Percentiles rank a stretch among this genome's conserved stretches.
These are phyloP conservation scores for Helarctos malayanus DNA, from an alignment of 2,797 vertebrate species.

Conservation along the genomic window DNA sequence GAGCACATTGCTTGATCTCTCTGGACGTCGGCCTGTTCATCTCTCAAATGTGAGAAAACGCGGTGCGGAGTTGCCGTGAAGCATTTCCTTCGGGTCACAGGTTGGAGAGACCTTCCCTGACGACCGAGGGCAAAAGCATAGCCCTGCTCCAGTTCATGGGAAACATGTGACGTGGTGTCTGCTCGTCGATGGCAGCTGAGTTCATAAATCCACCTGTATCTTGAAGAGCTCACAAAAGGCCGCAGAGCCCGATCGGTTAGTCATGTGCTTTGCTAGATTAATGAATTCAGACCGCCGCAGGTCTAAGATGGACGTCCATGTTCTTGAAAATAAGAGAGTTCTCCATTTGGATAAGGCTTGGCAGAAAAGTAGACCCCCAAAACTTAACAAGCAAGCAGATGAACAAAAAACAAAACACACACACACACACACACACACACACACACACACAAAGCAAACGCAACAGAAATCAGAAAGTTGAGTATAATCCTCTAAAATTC, in stretches of 20 bases:
- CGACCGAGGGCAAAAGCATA: background rate
- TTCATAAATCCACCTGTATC: background rate
- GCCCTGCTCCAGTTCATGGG: background rate
- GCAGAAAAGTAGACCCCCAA: background rate
- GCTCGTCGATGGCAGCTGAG: background rate
- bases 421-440: background rate
- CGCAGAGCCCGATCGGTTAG: background rate
- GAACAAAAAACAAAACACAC: background rate
- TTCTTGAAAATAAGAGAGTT: background rate
- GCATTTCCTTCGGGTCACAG: background rate
- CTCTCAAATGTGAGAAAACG: background rate
- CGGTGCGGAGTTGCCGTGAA: fast-evolving
- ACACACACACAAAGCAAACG: background rate
- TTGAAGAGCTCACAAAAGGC: background rate
- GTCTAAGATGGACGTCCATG: too few relatives aligned
- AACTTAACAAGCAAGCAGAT: background rate
- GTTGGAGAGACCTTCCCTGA: background rate
- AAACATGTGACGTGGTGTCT: background rate
- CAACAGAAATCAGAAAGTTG: background rate
- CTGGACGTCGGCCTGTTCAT: background rate
- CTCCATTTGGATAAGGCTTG: background rate
- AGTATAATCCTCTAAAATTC: background rate
- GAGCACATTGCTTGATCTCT: conserved; percentile 36
- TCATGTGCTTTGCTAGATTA: background rate
- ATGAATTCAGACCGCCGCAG: background rate